phyloP scores from a whole-genome alignment of 1,140 invertebrate species.

The Oedothorax gibbosus region DNA sequence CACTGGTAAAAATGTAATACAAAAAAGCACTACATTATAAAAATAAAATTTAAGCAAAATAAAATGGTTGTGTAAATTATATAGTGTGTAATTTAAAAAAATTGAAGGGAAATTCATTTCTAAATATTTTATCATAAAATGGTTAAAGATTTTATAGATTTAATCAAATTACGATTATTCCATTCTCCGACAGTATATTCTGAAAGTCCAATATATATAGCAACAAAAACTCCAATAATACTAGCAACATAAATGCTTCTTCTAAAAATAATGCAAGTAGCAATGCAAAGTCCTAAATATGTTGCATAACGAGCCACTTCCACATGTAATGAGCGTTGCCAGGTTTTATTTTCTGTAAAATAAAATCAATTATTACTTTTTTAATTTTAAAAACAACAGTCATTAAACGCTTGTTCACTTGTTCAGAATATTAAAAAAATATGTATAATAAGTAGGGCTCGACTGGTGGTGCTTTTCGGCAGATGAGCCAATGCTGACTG shows the following conservation, averaged over 20 bases:
- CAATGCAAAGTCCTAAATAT: constrained; percentile 82
- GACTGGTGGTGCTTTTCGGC: too few relatives aligned
- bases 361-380: too few relatives aligned
- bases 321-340: constrained; percentile 70
- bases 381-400: too few relatives aligned
- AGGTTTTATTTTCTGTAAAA: constrained; percentile 70
- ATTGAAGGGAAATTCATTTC: neutral
- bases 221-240: constrained; percentile 79
- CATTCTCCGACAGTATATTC: constrained; percentile 73
- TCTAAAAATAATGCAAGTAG: constrained; percentile 85
- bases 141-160: constrained; percentile 47
- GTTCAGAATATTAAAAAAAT: too few relatives aligned
- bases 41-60: neutral
- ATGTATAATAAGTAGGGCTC: too few relatives aligned
- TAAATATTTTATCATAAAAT: constrained; percentile 47
- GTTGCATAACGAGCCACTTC: constrained; percentile 80
- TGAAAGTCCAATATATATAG: constrained; percentile 81
- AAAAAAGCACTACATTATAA: neutral
- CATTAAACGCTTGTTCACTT: too few relatives aligned
- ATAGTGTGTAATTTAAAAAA: neutral
- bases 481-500: too few relatives aligned
- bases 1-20: neutral
- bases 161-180: constrained; percentile 55
- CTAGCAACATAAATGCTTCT: constrained; percentile 79
- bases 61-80: neutral